These are phyloP conservation scores for Platycercus adscitus DNA, from an alignment of 2,113 vertebrate species.

Conservation along the genomic window DNA sequence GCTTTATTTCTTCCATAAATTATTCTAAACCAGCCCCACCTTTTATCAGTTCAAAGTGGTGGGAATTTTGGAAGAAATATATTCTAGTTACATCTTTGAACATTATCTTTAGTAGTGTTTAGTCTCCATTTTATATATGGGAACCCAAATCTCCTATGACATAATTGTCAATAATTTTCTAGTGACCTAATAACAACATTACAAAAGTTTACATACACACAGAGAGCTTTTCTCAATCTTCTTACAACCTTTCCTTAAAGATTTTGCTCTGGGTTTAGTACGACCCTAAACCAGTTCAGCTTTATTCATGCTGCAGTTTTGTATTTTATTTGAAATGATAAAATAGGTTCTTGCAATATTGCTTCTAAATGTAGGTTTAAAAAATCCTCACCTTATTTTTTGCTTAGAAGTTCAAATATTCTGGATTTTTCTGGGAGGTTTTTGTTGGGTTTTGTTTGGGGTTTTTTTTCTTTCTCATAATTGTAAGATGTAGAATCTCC, in stretches of 20 bases:
- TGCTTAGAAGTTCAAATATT: background rate
- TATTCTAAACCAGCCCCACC: background rate
- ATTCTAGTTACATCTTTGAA: background rate
- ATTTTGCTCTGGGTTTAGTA: background rate
- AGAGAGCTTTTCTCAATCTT: background rate
- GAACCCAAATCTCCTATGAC: background rate
- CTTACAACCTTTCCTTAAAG: background rate
- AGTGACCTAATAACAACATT: background rate
- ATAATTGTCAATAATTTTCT: background rate
- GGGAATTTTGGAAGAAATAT: background rate
- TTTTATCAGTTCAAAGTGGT: background rate
- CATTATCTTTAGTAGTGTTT: background rate
- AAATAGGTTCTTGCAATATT: background rate
- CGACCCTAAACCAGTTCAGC: background rate
- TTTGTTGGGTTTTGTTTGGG: background rate
- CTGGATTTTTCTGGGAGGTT: background rate
- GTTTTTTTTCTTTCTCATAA: rapidly evolving
- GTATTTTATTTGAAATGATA: background rate
- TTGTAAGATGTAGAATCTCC: background rate
- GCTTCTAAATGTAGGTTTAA: background rate
- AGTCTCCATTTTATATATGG: background rate
- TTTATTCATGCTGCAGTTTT: background rate
- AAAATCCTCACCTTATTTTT: background rate
- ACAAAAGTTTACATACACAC: background rate
- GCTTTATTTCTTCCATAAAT: background rate